Evolutionary conservation across 2,113 vertebrate genomes (phyloP).

Genomic region (Caracal caracal): DNA sequence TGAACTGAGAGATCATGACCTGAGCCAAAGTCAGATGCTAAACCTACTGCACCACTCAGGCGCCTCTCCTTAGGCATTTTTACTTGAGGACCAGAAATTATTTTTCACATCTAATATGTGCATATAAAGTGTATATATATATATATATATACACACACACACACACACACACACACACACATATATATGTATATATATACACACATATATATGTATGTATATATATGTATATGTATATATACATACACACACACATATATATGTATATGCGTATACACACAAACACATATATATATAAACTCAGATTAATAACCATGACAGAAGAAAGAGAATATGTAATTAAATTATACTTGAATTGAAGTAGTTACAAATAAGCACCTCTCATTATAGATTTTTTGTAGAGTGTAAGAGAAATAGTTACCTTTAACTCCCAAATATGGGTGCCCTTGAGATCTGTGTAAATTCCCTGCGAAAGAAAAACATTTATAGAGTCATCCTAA

Average conservation of each 20-base stretch:
- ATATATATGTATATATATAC: not conserved
- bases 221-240: no score
- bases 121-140: not conserved
- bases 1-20: no score
- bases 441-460: not conserved
- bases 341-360: not conserved
- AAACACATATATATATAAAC: not conserved
- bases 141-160: no score
- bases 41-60: no score
- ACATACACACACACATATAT: not conserved
- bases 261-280: no score
- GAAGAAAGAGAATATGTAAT: not conserved
- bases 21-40: no score
- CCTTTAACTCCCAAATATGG: not conserved
- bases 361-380: not conserved
- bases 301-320: not conserved
- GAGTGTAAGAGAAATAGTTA: not conserved
- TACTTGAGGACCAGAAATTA: not conserved
- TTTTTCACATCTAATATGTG: not conserved
- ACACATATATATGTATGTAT: no score
- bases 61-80: not conserved
- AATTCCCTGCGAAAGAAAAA: not conserved
- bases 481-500: not conserved
- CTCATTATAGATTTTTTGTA: not conserved
- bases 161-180: no score